Conservation (phyloP, 2,113 vertebrate genomes). For the Syrrhaptes paradoxus region DNA sequence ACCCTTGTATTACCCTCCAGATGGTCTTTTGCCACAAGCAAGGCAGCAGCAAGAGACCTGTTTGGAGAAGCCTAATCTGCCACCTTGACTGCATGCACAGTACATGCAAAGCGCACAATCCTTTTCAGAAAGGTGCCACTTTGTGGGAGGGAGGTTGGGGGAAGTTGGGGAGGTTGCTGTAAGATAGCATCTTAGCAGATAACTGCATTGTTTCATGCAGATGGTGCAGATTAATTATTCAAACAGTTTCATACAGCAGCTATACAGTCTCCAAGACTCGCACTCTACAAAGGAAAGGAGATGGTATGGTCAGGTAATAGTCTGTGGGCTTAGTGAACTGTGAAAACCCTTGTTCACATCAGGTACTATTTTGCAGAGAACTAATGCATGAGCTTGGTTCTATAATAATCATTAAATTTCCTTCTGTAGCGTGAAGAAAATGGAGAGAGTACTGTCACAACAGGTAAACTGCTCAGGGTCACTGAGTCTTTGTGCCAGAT, state of each 20-base stretch:
- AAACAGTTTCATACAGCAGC: not conserved
- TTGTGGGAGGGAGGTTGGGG: too few species aligned
- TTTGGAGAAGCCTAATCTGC: not conserved
- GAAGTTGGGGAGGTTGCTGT: not conserved
- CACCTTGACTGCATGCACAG: rapidly evolving
- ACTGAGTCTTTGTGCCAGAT: not conserved
- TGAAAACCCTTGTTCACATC: not conserved
- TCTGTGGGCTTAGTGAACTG: not conserved
- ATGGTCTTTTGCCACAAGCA: not conserved
- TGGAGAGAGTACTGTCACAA: not conserved
- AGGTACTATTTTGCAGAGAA: not conserved
- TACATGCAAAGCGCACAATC: not conserved
- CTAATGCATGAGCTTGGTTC: not conserved
- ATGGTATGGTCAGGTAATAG: too few species aligned
- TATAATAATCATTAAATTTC: not conserved
- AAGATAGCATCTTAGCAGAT: not conserved
- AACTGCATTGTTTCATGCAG: not conserved
- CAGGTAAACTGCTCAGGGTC: not conserved
- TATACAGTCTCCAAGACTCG: not conserved
- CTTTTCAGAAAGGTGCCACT: not conserved
- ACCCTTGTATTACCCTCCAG: not conserved
- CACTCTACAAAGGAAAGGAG: not conserved
- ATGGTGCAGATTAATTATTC: not conserved
- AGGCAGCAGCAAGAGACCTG: not conserved
- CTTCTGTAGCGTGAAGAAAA: not conserved